A percentile compares a stretch with the other conserved stretches of the same genome.
Conservation (phyloP, 2,797 vertebrate genomes). For the Babyrousa celebensis region DNA sequence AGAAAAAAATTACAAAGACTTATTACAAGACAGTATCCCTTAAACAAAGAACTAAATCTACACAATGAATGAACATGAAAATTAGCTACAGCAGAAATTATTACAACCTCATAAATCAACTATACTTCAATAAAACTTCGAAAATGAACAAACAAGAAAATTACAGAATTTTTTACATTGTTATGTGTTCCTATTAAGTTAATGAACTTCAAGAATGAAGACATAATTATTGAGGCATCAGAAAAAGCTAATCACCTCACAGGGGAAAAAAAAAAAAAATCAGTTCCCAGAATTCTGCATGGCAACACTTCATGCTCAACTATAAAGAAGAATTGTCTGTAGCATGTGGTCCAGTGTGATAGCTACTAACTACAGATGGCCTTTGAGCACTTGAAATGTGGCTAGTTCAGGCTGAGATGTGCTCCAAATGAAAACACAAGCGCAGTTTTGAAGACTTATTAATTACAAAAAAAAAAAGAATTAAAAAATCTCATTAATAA, state of each 20-base stretch:
- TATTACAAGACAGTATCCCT: neutral
- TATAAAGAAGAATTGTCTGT: neutral
- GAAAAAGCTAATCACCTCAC: neutral
- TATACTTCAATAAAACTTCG: no score
- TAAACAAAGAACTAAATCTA: neutral
- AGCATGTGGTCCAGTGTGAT: neutral
- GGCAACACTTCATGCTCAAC: neutral
- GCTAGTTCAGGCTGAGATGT: neutral
- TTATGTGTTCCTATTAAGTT: neutral
- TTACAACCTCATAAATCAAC: no score
- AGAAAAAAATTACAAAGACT: constrained; percentile 16
- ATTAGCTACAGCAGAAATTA: neutral
- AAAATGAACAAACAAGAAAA: no score
- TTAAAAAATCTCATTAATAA: neutral
- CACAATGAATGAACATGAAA: neutral
- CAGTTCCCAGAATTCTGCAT: neutral
- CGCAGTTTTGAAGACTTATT: neutral
- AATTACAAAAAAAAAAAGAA: neutral
- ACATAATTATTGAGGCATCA: neutral
- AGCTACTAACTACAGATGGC: neutral
- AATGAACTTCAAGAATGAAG: neutral
- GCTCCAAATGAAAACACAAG: neutral
- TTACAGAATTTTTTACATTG: neutral
- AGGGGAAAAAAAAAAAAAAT: neutral
- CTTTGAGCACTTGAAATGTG: neutral